Conservation (phyloP, 2,888 invertebrate species). For the Choreutis nemorana region DNA sequence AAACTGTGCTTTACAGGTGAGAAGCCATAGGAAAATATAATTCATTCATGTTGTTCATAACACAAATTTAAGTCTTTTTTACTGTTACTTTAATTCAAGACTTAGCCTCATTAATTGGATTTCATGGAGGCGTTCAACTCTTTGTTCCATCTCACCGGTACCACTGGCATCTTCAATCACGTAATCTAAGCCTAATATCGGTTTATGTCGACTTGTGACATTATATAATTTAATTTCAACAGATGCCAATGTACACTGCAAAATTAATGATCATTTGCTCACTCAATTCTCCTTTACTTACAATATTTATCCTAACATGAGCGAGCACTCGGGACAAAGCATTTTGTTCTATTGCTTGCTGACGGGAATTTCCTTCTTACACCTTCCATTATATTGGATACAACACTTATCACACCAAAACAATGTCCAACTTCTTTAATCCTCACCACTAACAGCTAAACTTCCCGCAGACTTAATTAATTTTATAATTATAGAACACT, state of each 20-base stretch:
- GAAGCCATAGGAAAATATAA: conserved; percentile 50
- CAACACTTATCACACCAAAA: conserved; percentile 63
- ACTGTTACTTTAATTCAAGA: too few relatives aligned
- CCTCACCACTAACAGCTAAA: conserved; percentile 29
- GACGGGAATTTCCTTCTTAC: conserved; percentile 50
- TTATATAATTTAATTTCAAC: conserved; percentile 28
- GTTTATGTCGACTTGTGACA: conserved; percentile 33
- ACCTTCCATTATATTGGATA: conserved; percentile 62
- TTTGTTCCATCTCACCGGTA: conserved; percentile 15
- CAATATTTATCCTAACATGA: conserved; percentile 34
- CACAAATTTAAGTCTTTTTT: conserved; percentile 27
- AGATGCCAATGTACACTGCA: conserved; percentile 25
- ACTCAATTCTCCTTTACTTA: conserved; percentile 39
- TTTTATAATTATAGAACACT: conserved; percentile 43
- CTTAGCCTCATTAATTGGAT: conserved; percentile 39
- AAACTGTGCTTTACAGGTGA: conserved; percentile 37
- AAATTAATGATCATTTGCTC: conserved; percentile 3
- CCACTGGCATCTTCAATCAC: conserved; percentile 28
- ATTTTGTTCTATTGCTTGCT: conserved; percentile 30
- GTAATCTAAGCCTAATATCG: conserved; percentile 37
- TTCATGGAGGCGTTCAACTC: conserved; percentile 27
- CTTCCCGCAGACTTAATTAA: conserved; percentile 38
- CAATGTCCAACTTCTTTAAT: conserved; percentile 48
- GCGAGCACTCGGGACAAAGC: conserved; percentile 30
- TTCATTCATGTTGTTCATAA: conserved; percentile 41